Conservation (phyloP, 2,888 invertebrate species). For the Xanthorhoe spadicearia region DNA sequence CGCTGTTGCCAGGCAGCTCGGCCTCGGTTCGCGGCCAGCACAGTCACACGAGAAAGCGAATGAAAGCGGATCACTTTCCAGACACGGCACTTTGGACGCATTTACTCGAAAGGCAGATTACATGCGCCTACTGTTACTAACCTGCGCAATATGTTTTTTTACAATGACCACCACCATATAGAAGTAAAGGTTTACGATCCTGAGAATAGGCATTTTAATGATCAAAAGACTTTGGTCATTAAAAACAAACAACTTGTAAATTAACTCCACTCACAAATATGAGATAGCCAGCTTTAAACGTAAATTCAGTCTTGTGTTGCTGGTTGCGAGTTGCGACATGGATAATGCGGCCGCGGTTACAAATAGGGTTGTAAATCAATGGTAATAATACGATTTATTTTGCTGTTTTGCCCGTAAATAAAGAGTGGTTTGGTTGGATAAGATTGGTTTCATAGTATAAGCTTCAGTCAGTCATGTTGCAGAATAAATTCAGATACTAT, state of each 20-base stretch:
- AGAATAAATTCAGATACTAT: background rate
- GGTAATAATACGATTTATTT: constrained; percentile 31
- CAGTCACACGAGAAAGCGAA: constrained; percentile 69
- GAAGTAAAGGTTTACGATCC: background rate
- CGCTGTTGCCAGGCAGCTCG: constrained; percentile 33
- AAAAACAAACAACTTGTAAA: background rate
- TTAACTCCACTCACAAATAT: background rate
- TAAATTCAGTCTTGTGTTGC: constrained; percentile 27
- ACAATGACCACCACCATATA: background rate
- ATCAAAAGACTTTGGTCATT: background rate
- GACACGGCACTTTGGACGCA: constrained; percentile 42
- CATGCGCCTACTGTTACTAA: constrained; percentile 4
- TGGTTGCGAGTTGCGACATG: constrained; percentile 49
- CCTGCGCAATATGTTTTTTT: background rate
- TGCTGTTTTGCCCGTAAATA: constrained; percentile 22
- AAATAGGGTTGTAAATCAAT: constrained; percentile 36
- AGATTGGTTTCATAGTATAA: constrained; percentile 18
- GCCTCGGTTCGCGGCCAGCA: constrained; percentile 47
- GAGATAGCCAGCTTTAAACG: constrained; percentile 12
- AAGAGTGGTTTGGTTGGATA: constrained; percentile 24
- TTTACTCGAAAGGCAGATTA: constrained; percentile 16
- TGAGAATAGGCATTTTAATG: background rate
- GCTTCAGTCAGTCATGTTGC: constrained; percentile 15
- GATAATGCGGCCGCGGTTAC: constrained; percentile 45
- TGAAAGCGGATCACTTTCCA: constrained; percentile 75